Conservation (phyloP, 2,888 invertebrate genomes). For the Diaperis boleti region DNA sequence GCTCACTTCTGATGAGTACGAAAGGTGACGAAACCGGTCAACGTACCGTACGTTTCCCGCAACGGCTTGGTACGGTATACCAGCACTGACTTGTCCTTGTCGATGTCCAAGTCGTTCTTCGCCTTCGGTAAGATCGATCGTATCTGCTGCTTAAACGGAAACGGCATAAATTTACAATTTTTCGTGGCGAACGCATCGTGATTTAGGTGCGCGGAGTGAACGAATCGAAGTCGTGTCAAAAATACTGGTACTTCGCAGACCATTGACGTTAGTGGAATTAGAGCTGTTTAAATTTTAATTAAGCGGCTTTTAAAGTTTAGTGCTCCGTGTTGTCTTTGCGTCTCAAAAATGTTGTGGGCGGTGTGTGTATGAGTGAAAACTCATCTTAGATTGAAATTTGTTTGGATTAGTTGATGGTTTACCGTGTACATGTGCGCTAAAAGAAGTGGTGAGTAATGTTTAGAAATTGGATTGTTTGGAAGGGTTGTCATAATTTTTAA, state of each 20-base stretch:
- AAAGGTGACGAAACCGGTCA: conserved; percentile 27
- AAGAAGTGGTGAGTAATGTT: not conserved
- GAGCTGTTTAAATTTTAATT: too few relatives aligned
- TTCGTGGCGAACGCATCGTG: not conserved
- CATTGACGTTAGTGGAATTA: not conserved
- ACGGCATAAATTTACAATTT: conserved; percentile 2
- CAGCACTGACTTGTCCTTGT: conserved; percentile 7
- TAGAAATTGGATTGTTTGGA: not conserved
- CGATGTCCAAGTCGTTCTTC: conserved; percentile 3
- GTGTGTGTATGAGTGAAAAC: not conserved
- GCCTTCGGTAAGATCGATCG: not conserved
- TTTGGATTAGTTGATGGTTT: not conserved
- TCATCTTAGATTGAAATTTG: not conserved
- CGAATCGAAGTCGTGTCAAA: not conserved
- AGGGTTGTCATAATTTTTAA: too few relatives aligned
- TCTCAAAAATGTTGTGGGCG: not conserved
- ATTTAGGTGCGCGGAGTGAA: not conserved
- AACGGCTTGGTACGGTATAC: conserved; percentile 6
- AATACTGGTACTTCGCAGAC: not conserved
- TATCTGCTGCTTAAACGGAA: not conserved
- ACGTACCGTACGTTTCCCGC: conserved; percentile 14
- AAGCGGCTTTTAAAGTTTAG: not conserved
- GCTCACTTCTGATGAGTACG: conserved; percentile 5
- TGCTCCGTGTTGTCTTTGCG: not conserved
- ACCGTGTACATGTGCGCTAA: too few relatives aligned